Evolutionary conservation across 2,888 invertebrate species (phyloP).

Genomic region (Mystacides longicornis): DNA sequence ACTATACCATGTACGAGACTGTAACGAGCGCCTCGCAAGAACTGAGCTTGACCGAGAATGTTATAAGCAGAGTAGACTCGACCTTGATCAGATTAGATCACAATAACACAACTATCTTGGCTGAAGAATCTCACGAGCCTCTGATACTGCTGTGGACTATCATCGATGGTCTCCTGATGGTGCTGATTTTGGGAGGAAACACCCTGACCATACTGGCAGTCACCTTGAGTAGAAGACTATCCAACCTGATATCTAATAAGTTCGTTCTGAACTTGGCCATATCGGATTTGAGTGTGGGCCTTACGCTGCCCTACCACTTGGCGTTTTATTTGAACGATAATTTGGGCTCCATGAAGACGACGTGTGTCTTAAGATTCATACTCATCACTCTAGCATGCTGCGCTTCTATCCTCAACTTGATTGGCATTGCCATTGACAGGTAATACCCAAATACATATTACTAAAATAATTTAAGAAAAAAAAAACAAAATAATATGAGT

Average conservation of each 20-base stretch:
- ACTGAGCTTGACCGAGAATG: constrained; percentile 31
- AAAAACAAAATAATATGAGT: no score
- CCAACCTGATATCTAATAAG: constrained; percentile 65
- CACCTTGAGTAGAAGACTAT: constrained; percentile 59
- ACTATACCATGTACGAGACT: constrained; percentile 22
- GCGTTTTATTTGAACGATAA: constrained; percentile 61
- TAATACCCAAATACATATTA: no score
- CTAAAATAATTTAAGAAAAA: no score
- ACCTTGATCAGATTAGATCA: background rate
- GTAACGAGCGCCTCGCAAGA: constrained; percentile 30
- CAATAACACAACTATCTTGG: constrained; percentile 29
- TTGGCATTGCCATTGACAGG: constrained; percentile 71
- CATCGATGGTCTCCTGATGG: constrained; percentile 57
- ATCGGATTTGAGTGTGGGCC: constrained; percentile 70
- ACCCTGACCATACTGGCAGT: constrained; percentile 69
- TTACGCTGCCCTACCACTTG: constrained; percentile 70
- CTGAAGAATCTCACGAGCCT: constrained; percentile 28
- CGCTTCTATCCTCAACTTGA: constrained; percentile 71
- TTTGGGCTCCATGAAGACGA: constrained; percentile 52
- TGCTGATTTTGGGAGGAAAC: constrained; percentile 65
- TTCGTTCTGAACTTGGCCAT: constrained; percentile 73
- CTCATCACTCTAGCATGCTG: constrained; percentile 68
- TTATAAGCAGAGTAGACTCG: constrained; percentile 27
- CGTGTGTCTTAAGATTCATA: constrained; percentile 66
- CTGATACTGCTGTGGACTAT: constrained; percentile 53